A percentile compares a stretch with the other conserved stretches of the same genome.
phyloP scores from a whole-genome alignment of 2,888 invertebrate species.

The Plagiodera versicolora region DNA sequence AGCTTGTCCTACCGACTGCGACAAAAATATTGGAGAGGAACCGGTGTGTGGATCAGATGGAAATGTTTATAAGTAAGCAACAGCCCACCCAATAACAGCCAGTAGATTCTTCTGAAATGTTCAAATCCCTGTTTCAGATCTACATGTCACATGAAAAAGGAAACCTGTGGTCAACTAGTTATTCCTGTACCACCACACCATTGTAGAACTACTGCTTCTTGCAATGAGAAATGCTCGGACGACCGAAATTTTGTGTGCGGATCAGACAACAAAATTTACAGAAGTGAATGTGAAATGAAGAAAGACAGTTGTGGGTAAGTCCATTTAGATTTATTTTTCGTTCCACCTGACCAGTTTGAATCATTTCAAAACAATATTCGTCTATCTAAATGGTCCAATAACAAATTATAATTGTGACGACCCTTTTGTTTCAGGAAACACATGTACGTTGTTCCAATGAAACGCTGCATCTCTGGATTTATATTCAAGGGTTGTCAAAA shows the following conservation, averaged over 20 bases:
- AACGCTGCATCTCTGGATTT: constrained; percentile 82
- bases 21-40: constrained; percentile 60
- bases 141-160: constrained; percentile 78
- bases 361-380: too few relatives aligned
- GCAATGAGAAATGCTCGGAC: constrained; percentile 73
- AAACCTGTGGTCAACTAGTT: constrained; percentile 85
- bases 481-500: constrained; percentile 84
- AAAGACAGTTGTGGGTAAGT: constrained; percentile 83
- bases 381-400: too few relatives aligned
- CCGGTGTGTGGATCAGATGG: constrained; percentile 91
- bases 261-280: constrained; percentile 87
- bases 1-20: constrained; percentile 66
- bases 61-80: constrained; percentile 80
- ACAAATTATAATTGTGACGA: too few relatives aligned
- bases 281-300: constrained; percentile 89
- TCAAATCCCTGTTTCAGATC: constrained; percentile 59
- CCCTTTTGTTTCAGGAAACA: constrained; percentile 68
- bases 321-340: constrained; percentile 21
- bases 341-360: background rate
- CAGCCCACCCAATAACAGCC: too few relatives aligned
- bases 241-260: constrained; percentile 84
- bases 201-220: constrained; percentile 83
- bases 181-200: constrained; percentile 81
- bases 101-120: too few relatives aligned
- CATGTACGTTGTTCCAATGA: constrained; percentile 87